Evolutionary conservation across 2,888 invertebrate species (phyloP), one percentile per base, ranked within the genome.

Genomic region (Candidula unifasciata): DNA sequence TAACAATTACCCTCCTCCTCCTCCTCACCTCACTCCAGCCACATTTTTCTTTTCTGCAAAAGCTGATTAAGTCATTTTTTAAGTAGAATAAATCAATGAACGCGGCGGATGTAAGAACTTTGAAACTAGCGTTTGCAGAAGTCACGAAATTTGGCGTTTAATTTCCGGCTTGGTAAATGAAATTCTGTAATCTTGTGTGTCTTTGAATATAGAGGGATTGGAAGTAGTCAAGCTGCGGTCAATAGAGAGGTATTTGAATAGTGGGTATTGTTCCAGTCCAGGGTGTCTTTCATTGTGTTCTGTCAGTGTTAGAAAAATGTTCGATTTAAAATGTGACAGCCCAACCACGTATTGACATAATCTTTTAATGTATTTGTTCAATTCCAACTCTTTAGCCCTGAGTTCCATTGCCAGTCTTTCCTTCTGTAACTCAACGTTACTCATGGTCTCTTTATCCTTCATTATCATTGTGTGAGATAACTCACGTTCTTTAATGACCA

Each of bases 101-200:
- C 30, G 10, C 13, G 16, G 33, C 16, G 68, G 30, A 33, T 68
- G 68, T 30, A 30, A 30, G 33, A 44, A 33, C 30, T 30, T 24
- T 68, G 33, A 68, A 33, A 30, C 68, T 16, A 18, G 33, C 68
- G 13, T 33, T 18, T 13, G 33, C 68, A 68, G 68, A 68, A 33
- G 68, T 68, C 68, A 68, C 68, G 68, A 68, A 68, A 68, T 68
- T 68, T 68, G 68, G 68, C 68, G 68, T 33, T 68, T 68, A 30
- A 68, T 68, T 68, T 68, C 68, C 68, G 30, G 68, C 33, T 33
- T 30, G 33, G 24, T 33, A 33, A 68, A 33, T 68, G 68, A 68
- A 33, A 10, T 33, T 30, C 30, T 68, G 68, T 68, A 68, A 68
- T 68, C 68, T 68, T 8, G 24, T 33, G 68, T 33, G 68, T 13